Evolutionary conservation across 2,888 invertebrate species (phyloP), one percentile per base, ranked within the genome.

Genomic region (Thysanoteuthis rhombus): DNA sequence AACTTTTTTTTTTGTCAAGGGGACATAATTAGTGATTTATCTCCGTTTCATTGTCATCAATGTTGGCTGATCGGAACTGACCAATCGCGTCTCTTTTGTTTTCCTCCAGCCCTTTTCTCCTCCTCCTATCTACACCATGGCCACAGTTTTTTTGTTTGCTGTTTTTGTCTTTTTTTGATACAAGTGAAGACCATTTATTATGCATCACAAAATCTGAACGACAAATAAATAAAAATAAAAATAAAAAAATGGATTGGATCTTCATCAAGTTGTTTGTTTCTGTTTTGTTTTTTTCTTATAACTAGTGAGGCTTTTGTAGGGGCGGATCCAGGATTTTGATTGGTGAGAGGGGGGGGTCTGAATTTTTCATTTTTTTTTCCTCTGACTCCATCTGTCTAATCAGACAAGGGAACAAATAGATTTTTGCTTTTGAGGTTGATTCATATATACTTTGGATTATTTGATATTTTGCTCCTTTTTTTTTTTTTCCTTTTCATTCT

Each of bases 61-160:
- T 42, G 52, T 52, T 25, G 25, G 28, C 52, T 52, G 52, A 52
- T 52, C 52, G 25, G 25, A 52, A 52, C 52, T 52, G 52, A 52
- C 22, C 47, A 47, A 47, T 47, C 42, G 16, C n/a, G 42, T 42
- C 42, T 0, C 22, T 6, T 47, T 47, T 47, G 16, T 47, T 58
- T n/a, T n/a, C n/a, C n/a, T 32, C 0, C n/a, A 1, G 1, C 36
- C 12, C 36, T n/a, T 16, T n/a, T 16, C n/a, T n/a, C 0, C 52
- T 52, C 52, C 75, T n/a, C n/a, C 75, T 36, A 6, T 45, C 32
- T 32, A 32, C n/a, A n/a, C n/a, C n/a, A n/a, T n/a, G n/a, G n/a
- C 75, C n/a, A n/a, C n/a, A 36, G n/a, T 75, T 75, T n/a, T 36
- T 75, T 75, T 75, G n/a, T 75, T 36, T 75, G 10, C 75, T 75